These are phyloP conservation scores for Pan paniscus DNA, from an alignment of 2,113 vertebrate genomes.

Conservation along the genomic window DNA sequence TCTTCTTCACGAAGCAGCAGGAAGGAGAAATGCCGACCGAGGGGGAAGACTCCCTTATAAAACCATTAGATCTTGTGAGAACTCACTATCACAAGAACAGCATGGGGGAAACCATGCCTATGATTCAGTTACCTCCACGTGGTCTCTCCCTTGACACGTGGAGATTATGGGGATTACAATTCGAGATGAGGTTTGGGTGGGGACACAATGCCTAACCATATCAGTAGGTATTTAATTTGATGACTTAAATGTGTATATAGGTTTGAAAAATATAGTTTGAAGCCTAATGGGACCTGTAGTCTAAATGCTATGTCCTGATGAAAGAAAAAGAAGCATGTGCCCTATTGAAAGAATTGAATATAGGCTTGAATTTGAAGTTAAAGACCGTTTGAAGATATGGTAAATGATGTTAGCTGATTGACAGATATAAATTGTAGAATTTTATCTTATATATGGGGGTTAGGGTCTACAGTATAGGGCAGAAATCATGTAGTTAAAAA, in stretches of 20 bases:
- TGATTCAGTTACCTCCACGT: too few species aligned
- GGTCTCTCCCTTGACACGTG: too few species aligned
- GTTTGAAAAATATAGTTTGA: constrained; percentile 29
- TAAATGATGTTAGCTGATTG: constrained; percentile 33
- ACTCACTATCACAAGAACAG: too few species aligned
- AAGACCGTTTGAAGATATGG: neutral
- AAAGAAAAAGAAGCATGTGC: neutral
- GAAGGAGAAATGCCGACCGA: too few species aligned
- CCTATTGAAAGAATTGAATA: neutral
- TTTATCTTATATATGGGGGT: neutral
- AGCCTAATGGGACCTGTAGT: neutral
- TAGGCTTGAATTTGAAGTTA: constrained; percentile 52
- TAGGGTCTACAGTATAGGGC: neutral
- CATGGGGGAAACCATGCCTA: too few species aligned
- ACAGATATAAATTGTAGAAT: neutral
- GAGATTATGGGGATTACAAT: too few species aligned
- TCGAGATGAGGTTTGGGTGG: too few species aligned
- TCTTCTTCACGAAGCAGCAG: too few species aligned
- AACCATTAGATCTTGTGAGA: too few species aligned
- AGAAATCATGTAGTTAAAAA: constrained; percentile 38
- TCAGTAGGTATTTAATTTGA: neutral
- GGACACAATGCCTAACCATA: too few species aligned
- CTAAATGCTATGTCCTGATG: neutral
- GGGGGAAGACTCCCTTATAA: too few species aligned
- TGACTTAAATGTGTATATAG: neutral